Evolutionary conservation across 2,113 vertebrate species (phyloP).

Genomic region (Lepus americanus): DNA sequence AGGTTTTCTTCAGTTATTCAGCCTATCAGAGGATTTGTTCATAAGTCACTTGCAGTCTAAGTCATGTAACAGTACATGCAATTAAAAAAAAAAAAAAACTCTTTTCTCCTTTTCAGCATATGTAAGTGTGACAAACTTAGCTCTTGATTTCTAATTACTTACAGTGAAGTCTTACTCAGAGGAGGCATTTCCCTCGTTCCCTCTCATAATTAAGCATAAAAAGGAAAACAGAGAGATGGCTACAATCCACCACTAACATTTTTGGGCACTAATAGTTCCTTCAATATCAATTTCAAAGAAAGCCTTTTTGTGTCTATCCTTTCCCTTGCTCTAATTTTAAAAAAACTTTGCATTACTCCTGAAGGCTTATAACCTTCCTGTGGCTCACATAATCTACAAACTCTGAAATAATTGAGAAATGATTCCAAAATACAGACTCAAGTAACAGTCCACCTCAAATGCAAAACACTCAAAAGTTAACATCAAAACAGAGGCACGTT

Average conservation of each 20-base stretch:
- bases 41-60: background rate
- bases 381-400: conserved; percentile 38
- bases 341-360: conserved; percentile 41
- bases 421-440: conserved; percentile 44
- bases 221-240: conserved; percentile 36
- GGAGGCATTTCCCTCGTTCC: background rate
- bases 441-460: conserved; percentile 52
- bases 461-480: conserved; percentile 32
- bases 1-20: background rate
- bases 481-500: background rate
- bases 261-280: conserved; percentile 21
- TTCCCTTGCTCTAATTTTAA: conserved; percentile 35
- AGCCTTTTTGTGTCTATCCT: conserved; percentile 11
- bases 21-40: conserved; percentile 26
- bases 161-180: conserved; percentile 9
- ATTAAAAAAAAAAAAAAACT: background rate
- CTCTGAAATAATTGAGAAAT: conserved; percentile 35
- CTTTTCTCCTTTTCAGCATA: conserved; percentile 49
- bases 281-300: conserved; percentile 47
- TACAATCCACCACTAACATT: conserved; percentile 8
- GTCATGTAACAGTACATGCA: background rate
- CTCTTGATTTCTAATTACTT: conserved; percentile 51
- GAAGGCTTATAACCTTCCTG: background rate
- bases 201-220: conserved; percentile 50
- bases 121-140: background rate